These are phyloP conservation scores for Microplitis manilae DNA, from an alignment of 2,888 invertebrate species.

Conservation along the genomic window DNA sequence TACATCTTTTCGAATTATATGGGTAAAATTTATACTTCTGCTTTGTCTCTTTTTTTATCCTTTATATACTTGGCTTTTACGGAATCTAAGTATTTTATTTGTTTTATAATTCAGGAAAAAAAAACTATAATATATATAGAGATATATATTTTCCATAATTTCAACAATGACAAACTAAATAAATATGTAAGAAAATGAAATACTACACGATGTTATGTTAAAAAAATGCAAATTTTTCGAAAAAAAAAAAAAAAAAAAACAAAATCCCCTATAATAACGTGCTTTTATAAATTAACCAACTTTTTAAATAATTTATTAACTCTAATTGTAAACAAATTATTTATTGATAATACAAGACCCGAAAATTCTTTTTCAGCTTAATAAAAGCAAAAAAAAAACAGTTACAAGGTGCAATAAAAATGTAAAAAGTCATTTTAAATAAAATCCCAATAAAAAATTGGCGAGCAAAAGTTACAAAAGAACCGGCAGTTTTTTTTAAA, in stretches of 20 bases:
- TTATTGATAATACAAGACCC: background rate
- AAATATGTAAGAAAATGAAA: background rate
- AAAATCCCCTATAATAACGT: too few species aligned
- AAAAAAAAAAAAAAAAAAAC: too few species aligned
- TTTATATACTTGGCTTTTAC: background rate
- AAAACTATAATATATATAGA: background rate
- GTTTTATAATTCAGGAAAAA: background rate
- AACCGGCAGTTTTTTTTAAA: background rate
- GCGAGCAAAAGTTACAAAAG: too few species aligned
- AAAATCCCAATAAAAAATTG: too few species aligned
- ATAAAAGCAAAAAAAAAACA: background rate
- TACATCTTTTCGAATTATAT: constrained; percentile 15
- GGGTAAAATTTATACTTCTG: constrained; percentile 1
- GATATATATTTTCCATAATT: background rate
- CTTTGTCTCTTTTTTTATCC: constrained; percentile 2
- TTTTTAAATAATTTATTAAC: background rate
- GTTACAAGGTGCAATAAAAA: too few species aligned
- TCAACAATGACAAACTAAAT: background rate
- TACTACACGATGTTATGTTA: background rate
- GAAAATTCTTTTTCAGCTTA: background rate
- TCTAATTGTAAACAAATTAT: background rate
- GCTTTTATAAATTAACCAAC: too few species aligned
- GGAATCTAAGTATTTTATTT: background rate
- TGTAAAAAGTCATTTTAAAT: too few species aligned
- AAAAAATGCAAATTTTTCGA: background rate